phyloP scores from a whole-genome alignment of 1,140 invertebrate species.

The Scaptomyza pallida region DNA sequence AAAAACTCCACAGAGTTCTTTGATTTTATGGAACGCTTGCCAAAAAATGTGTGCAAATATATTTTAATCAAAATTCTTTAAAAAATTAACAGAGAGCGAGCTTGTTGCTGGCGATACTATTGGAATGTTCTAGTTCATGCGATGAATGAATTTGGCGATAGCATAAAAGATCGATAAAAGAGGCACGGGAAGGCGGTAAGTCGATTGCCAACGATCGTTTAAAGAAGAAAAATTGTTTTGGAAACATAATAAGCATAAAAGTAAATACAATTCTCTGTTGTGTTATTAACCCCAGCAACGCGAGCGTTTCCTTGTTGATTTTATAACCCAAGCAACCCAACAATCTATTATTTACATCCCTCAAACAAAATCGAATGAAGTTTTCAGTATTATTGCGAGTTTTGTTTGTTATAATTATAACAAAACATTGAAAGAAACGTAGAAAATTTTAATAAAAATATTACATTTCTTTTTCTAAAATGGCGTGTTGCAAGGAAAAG shows the following conservation, averaged over 20 bases:
- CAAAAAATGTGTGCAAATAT: neutral
- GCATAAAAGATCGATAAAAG: too few species aligned
- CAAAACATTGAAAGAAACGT: slow-evolving; percentile 1
- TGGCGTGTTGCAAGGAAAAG: slow-evolving; percentile 58
- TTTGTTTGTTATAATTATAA: slow-evolving; percentile 22
- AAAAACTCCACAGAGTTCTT: neutral
- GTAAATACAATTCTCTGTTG: neutral
- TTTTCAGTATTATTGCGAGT: slow-evolving; percentile 31
- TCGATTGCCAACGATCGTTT: too few species aligned
- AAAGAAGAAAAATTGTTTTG: too few species aligned
- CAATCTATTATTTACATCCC: slow-evolving; percentile 53
- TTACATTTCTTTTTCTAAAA: slow-evolving; percentile 5
- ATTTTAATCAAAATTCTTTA: neutral
- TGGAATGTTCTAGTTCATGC: too few species aligned
- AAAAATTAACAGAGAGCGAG: neutral
- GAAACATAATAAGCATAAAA: neutral
- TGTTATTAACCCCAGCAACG: slow-evolving; percentile 39
- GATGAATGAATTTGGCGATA: too few species aligned
- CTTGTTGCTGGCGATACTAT: too few species aligned
- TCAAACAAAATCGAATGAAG: slow-evolving; percentile 47
- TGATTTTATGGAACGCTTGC: neutral
- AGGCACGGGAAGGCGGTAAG: too few species aligned
- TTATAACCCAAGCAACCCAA: slow-evolving; percentile 37
- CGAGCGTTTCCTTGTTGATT: slow-evolving; percentile 8
- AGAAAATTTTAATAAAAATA: neutral